Evolutionary conservation across 2,888 invertebrate species (phyloP).

Genomic region (Parnassius smintheus): DNA sequence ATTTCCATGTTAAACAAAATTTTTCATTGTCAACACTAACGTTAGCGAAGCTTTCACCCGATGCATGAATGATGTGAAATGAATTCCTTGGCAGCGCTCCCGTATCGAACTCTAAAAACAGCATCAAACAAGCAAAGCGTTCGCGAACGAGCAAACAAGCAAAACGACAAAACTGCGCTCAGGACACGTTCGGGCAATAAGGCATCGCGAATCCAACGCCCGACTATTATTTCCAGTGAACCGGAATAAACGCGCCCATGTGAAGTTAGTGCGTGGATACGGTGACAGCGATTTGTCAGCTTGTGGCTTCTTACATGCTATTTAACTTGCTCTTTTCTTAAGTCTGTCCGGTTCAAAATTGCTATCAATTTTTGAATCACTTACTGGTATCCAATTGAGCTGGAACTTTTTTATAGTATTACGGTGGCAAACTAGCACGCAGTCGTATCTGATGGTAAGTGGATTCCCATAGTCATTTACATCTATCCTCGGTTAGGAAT

Average conservation of each 20-base stretch:
- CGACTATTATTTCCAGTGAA: conserved; percentile 62
- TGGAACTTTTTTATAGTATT: too few relatives aligned
- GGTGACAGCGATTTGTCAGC: conserved; percentile 21
- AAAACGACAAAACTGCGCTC: conserved; percentile 14
- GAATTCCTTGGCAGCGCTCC: conserved; percentile 11
- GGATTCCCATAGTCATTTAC: too few relatives aligned
- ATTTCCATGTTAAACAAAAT: too few relatives aligned
- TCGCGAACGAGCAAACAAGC: conserved; percentile 14
- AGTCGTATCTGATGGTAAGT: too few relatives aligned
- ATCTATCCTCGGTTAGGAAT: too few relatives aligned
- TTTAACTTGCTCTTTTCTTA: too few relatives aligned
- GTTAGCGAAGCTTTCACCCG: not conserved
- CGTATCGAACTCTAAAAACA: conserved; percentile 6
- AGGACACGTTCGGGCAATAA: conserved; percentile 52
- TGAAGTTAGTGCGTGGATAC: conserved; percentile 35
- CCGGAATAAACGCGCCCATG: conserved; percentile 50
- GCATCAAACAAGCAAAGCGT: conserved; percentile 16
- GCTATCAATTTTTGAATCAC: too few relatives aligned
- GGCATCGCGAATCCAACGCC: conserved; percentile 35
- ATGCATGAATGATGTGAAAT: conserved; percentile 1
- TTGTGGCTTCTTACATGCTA: too few relatives aligned
- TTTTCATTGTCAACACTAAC: too few relatives aligned
- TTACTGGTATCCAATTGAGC: too few relatives aligned
- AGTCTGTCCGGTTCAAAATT: too few relatives aligned
- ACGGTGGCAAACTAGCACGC: too few relatives aligned